phyloP scores from a whole-genome alignment of 2,797 vertebrate genomes.

The Phataginus tricuspis region DNA sequence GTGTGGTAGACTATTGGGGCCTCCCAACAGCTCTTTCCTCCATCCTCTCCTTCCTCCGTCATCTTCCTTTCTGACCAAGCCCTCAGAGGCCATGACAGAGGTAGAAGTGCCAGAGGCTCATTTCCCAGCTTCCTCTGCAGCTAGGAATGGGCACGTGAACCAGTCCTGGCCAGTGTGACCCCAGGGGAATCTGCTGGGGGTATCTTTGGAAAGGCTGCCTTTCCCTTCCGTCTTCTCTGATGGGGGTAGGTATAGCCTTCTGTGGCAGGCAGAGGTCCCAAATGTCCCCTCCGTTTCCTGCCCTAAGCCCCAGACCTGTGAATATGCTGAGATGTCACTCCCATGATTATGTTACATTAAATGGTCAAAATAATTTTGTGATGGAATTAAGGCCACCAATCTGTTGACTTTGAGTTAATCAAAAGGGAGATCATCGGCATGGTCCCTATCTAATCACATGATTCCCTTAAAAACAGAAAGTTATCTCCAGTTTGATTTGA shows the following conservation, averaged over 20 bases:
- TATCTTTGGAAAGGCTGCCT: neutral
- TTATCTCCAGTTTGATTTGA: neutral
- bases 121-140: neutral
- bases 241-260: too few species aligned
- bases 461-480: neutral
- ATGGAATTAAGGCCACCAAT: neutral
- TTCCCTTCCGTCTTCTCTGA: neutral
- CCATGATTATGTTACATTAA: rapidly evolving
- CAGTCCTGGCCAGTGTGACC: neutral
- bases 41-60: rapidly evolving
- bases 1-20: rapidly evolving
- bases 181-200: too few species aligned
- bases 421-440: neutral
- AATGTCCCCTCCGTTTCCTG: neutral
- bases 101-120: neutral
- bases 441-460: rapidly evolving
- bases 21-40: neutral
- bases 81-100: neutral
- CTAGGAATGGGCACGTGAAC: rapidly evolving
- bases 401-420: neutral
- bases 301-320: too few species aligned
- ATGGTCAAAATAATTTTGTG: neutral
- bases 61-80: neutral
- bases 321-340: rapidly evolving
- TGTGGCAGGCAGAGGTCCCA: neutral